Base-by-base conservation (phyloP, 2,113 vertebrate genomes). In the Onychostoma macrolepis region DNA sequence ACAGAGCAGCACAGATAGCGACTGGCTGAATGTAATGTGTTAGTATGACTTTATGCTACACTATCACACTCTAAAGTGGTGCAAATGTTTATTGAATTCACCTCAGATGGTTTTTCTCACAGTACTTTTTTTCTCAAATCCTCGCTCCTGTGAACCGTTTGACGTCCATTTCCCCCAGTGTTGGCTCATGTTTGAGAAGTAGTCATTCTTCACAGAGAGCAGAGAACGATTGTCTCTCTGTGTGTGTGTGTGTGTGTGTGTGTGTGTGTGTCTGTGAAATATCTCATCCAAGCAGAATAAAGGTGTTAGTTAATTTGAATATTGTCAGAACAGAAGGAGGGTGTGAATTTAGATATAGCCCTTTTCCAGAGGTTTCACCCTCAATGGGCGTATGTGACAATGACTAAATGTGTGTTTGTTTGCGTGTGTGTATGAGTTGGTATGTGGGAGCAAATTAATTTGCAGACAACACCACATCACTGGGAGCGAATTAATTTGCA, bases 131-230 rank as follows among this genome's bases (percentile, higher is more conserved):
- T 15, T 28, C 53, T 24, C 56, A 61, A 61, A 87, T 65, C 48
- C 53, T 69, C 21, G 19, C 67, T 85, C 41, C 33, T 17, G 21
- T 88, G 67, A 24, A 80, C 53, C 4, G 26, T 65, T 61, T 75
- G 63, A 58, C 45, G 41, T 85, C 53, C 76, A 38, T 85, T 78
- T 63, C 53, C 53, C 75, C 24, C 75, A 80, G 76, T 48, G 65
- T 80, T 63, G 45, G 38, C 71, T 87, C 67, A 38, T 83, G 50
- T 87, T 78, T 81, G 87, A 81, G 50, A 84, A 88, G 28, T 85
- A 71, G 38, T 88, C 61, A 63, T 72, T 71, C 56, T 87, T 50
- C 65, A 48, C 50, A 87, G 86, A 58, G 82, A 80, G 26, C 36
- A 71, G 74, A 84, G 12, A 45, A 76, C 61, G 63, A 87, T 85